Evolutionary conservation across 2,113 vertebrate species (phyloP).

Genomic region (Chionomys nivalis): DNA sequence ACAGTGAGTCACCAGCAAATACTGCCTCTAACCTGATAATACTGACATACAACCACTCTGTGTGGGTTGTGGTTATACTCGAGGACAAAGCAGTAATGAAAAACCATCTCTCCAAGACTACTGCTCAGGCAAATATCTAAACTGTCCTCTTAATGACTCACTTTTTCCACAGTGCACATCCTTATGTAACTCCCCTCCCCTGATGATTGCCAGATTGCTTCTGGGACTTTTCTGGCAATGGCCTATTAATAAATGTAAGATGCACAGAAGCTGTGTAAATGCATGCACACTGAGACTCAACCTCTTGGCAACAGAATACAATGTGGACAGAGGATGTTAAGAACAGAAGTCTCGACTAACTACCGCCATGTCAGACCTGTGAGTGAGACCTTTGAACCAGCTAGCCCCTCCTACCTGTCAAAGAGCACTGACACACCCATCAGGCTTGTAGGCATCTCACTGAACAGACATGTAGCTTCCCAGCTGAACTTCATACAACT

Average conservation of each 20-base stretch:
- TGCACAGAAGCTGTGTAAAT: not conserved
- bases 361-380: not conserved
- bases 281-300: not conserved
- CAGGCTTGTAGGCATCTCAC: not conserved
- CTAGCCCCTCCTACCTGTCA: not conserved
- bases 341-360: not conserved
- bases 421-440: not conserved
- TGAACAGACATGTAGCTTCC: not conserved
- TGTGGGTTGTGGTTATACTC: not conserved
- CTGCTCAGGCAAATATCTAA: not conserved
- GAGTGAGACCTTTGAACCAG: not conserved
- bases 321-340: not conserved
- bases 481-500: not conserved
- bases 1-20: slow-evolving; percentile 4
- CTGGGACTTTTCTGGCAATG: not conserved
- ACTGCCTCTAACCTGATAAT: not conserved
- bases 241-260: not conserved
- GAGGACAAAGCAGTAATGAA: not conserved
- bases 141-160: not conserved
- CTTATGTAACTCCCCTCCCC: not conserved
- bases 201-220: not conserved
- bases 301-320: not conserved
- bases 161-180: not conserved
- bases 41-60: not conserved
- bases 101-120: not conserved